Evolutionary conservation across 2,888 invertebrate genomes (phyloP).

Genomic region (Tethea ocularis): DNA sequence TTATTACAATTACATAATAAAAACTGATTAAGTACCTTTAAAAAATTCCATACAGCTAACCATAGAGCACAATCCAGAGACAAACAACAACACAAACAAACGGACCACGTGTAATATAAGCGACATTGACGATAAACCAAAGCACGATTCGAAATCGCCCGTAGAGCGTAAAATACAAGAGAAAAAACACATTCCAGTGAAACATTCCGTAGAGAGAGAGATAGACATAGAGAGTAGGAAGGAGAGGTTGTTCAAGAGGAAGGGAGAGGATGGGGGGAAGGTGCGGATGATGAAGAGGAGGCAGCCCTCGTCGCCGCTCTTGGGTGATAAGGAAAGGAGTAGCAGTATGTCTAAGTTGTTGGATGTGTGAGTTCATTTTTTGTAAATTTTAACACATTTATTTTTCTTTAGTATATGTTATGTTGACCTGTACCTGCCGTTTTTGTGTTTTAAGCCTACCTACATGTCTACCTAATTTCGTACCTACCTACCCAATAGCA

Average conservation of each 20-base stretch:
- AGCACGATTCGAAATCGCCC: conserved; percentile 64
- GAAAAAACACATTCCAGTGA: conserved; percentile 40
- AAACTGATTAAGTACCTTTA: too few relatives aligned
- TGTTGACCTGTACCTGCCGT: too few relatives aligned
- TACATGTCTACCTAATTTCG: too few relatives aligned
- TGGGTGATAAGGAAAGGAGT: conserved; percentile 91
- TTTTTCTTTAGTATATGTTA: too few relatives aligned
- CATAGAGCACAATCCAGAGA: conserved; percentile 94
- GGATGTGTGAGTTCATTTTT: conserved; percentile 85
- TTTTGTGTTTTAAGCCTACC: too few relatives aligned
- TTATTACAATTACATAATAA: too few relatives aligned
- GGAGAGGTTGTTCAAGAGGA: conserved; percentile 75
- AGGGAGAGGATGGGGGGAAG: conserved; percentile 67
- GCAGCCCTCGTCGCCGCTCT: conserved; percentile 65
- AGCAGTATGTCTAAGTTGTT: conserved; percentile 93
- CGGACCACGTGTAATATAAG: background rate
- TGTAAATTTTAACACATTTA: too few relatives aligned
- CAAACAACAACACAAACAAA: conserved; percentile 48
- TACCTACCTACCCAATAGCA: too few relatives aligned
- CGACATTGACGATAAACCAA: conserved; percentile 23
- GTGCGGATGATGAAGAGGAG: conserved; percentile 61
- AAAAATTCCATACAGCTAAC: conserved; percentile 85
- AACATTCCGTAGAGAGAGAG: conserved; percentile 65
- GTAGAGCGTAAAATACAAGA: conserved; percentile 82
- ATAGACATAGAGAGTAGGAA: conserved; percentile 61